Conservation (phyloP, 2,113 vertebrate species). For the Neoarius graeffei region DNA sequence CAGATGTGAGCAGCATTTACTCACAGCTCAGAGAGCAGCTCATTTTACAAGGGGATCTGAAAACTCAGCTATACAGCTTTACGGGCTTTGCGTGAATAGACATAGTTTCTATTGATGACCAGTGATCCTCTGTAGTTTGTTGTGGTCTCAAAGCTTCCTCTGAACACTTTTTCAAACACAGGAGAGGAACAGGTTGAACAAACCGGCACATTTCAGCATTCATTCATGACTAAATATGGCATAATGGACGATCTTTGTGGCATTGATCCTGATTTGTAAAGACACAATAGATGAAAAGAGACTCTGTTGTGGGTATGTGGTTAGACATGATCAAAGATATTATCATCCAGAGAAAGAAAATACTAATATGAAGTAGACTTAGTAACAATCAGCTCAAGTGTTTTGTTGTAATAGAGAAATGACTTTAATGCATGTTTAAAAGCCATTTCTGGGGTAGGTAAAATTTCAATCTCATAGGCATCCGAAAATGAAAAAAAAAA, state of each 20-base stretch:
- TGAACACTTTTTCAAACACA: conserved; percentile 2
- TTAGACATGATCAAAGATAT: conserved; percentile 24
- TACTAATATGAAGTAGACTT: background rate
- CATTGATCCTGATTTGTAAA: conserved; percentile 18
- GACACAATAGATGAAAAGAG: conserved; percentile 37
- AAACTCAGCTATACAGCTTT: background rate
- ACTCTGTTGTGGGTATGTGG: background rate
- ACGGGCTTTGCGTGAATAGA: background rate
- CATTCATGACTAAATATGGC: background rate
- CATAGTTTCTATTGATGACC: conserved; percentile 27
- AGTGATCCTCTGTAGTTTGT: conserved; percentile 1
- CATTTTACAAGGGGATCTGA: conserved; percentile 24
- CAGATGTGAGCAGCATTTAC: conserved; percentile 41
- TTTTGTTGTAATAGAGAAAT: background rate
- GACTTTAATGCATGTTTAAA: background rate
- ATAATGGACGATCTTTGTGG: background rate
- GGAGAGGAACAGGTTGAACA: conserved; percentile 17
- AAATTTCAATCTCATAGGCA: conserved; percentile 4
- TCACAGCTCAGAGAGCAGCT: conserved; percentile 17
- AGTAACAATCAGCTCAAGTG: background rate
- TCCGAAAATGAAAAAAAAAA: conserved; percentile 1
- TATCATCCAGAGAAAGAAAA: conserved; percentile 14
- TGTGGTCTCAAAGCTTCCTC: conserved; percentile 19
- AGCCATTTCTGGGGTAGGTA: background rate
- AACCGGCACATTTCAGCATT: conserved; percentile 4